Conservation (phyloP, 2,888 invertebrate genomes). For the Scaptomyza polygonia region DNA sequence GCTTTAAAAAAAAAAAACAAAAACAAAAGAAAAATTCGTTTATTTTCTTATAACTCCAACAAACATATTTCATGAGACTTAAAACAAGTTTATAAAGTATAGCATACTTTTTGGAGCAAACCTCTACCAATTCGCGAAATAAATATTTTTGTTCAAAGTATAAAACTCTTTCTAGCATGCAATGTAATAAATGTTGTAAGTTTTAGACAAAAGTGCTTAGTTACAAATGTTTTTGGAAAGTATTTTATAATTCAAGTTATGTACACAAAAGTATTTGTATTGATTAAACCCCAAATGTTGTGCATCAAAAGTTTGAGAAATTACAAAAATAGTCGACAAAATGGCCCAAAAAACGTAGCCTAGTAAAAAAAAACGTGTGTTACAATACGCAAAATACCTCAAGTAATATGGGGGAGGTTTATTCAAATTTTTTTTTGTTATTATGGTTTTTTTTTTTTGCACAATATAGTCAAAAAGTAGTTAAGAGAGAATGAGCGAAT, state of each 20-base stretch:
- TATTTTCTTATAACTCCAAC: not conserved
- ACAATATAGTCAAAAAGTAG: constrained; percentile 48
- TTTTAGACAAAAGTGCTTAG: not conserved
- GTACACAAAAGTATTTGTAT: constrained; percentile 15
- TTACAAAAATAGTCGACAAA: constrained; percentile 27
- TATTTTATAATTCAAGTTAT: not conserved
- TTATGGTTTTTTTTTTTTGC: constrained; percentile 24
- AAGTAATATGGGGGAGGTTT: constrained; percentile 39
- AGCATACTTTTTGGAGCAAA: not conserved
- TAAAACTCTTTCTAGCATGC: not conserved
- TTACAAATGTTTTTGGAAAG: not conserved
- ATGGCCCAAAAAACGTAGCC: constrained; percentile 36
- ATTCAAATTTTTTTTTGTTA: constrained; percentile 26
- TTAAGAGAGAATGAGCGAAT: constrained; percentile 17
- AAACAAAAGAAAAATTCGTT: not conserved
- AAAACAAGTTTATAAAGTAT: not conserved
- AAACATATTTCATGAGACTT: not conserved
- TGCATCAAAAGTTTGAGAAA: constrained; percentile 24
- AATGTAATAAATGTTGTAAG: not conserved
- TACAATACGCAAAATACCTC: constrained; percentile 52
- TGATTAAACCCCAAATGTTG: constrained; percentile 26
- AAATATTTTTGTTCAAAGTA: not conserved
- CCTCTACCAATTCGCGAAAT: not conserved
- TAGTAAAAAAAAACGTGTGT: constrained; percentile 32
- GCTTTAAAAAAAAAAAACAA: not conserved